Percentiles rank a stretch among this genome's conserved stretches.
Conservation (phyloP, 2,113 vertebrate genomes). For the Lichenostomus cassidix region DNA sequence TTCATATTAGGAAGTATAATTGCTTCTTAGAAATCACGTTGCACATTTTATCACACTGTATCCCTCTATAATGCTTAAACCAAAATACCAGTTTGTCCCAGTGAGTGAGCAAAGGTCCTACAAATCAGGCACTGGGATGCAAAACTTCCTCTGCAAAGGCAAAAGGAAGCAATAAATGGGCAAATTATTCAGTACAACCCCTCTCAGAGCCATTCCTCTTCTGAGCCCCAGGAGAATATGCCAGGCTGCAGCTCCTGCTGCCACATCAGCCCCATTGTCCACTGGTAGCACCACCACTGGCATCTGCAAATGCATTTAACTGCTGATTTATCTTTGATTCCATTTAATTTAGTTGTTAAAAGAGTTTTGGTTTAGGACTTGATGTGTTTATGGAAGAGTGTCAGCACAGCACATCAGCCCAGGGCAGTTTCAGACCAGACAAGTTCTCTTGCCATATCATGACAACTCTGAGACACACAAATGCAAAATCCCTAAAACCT, state of each 20-base stretch:
- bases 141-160: not conserved
- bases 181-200: rapidly evolving
- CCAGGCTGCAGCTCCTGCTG: not conserved
- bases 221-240: rapidly evolving
- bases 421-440: not conserved
- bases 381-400: not conserved
- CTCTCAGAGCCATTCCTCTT: too few species aligned
- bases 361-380: not conserved
- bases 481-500: not conserved
- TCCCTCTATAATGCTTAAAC: not conserved
- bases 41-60: not conserved
- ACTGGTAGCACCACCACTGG: not conserved
- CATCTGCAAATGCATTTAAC: not conserved
- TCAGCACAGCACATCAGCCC: not conserved
- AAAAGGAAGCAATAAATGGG: not conserved
- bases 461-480: not conserved
- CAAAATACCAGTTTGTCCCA: not conserved
- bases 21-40: not conserved
- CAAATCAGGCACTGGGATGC: not conserved
- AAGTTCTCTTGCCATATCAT: not conserved
- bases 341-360: not conserved
- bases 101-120: not conserved
- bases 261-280: not conserved
- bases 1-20: slow-evolving; percentile 23
- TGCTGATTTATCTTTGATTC: not conserved